These are phyloP conservation scores for Drepana arcuata DNA, from an alignment of 1,140 invertebrate species.

Conservation along the genomic window DNA sequence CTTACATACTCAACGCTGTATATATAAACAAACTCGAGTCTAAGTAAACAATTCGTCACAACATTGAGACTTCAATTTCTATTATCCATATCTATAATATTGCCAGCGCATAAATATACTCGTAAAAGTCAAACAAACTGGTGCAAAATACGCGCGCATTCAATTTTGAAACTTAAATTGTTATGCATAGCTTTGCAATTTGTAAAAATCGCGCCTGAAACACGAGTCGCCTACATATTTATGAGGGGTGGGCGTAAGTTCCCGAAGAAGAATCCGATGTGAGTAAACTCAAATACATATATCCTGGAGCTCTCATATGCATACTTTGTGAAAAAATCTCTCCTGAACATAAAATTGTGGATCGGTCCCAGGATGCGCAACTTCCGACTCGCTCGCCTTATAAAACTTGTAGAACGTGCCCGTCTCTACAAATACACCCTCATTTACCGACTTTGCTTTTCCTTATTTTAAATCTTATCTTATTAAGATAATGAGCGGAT, in stretches of 20 bases:
- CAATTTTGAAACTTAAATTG: constrained; percentile 11
- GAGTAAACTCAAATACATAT: constrained; percentile 19
- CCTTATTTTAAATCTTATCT: too few species aligned
- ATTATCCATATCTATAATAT: too few species aligned
- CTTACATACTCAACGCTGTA: too few species aligned
- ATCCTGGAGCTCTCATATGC: constrained; percentile 25
- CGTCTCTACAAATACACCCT: constrained; percentile 1
- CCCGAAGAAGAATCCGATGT: constrained; percentile 12
- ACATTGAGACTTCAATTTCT: too few species aligned
- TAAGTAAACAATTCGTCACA: too few species aligned
- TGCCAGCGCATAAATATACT: too few species aligned
- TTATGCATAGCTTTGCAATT: constrained; percentile 19
- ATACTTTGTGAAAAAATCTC: constrained; percentile 44
- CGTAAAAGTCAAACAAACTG: too few species aligned
- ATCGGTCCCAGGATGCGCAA: constrained; percentile 29
- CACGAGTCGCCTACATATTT: constrained; percentile 24
- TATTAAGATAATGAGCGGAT: too few species aligned
- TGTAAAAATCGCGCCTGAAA: constrained; percentile 6
- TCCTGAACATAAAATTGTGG: constrained; percentile 27
- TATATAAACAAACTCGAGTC: too few species aligned
- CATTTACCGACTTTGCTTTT: too few species aligned
- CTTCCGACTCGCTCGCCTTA: constrained; percentile 12
- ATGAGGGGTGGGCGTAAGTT: constrained; percentile 18
- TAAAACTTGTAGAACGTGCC: constrained; percentile 18
- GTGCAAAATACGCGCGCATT: too few species aligned